Evolutionary conservation across 2,797 vertebrate genomes (phyloP).

Genomic region (Avahi laniger): DNA sequence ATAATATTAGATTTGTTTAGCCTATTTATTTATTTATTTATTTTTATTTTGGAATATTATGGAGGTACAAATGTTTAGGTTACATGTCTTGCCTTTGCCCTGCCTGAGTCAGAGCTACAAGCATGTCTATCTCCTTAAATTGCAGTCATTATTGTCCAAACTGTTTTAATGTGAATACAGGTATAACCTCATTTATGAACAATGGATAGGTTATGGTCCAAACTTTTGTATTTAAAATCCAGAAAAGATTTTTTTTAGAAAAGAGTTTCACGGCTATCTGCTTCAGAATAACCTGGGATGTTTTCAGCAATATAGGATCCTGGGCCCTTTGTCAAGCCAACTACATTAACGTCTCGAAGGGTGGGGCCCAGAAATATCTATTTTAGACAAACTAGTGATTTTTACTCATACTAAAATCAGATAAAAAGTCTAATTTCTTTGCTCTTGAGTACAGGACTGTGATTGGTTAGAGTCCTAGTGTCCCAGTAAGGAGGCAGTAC

Average conservation of each 20-base stretch:
- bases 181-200: background rate
- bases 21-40: too few species aligned
- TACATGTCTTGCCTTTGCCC: too few species aligned
- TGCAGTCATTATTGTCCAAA: background rate
- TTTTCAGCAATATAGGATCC: background rate
- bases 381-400: background rate
- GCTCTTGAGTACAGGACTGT: background rate
- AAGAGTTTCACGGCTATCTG: background rate
- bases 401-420: background rate
- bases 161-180: background rate
- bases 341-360: background rate
- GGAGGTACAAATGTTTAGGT: too few species aligned
- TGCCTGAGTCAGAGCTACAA: too few species aligned
- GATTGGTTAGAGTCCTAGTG: background rate
- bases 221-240: background rate
- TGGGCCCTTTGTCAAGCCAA: background rate
- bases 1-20: background rate
- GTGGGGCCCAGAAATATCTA: background rate
- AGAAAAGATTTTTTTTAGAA: background rate
- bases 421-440: background rate
- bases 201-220: background rate
- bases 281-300: background rate
- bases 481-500: background rate
- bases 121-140: background rate
- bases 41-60: too few species aligned